Base-by-base conservation (phyloP, 1,140 invertebrate genomes). In the Carposina sasakii region DNA sequence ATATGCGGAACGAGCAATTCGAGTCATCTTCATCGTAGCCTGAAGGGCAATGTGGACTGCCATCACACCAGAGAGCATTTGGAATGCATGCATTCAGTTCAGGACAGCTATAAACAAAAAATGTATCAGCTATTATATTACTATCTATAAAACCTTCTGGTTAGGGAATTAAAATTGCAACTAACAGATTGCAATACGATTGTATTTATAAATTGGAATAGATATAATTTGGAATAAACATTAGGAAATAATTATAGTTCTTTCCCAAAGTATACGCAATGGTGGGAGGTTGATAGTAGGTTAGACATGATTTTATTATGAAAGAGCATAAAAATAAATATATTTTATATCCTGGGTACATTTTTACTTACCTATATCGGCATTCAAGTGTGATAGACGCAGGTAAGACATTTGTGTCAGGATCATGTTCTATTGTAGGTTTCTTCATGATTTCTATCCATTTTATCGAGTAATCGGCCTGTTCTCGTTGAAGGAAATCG, bases 51-150 rank as follows among this genome's bases (percentile, higher is more conserved):
- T 95, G 93, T 22, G 89, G 83, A 57, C 88, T 89, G 28, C 95
- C 94, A 76, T 97, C 94, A 74, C 95, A 97, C 94, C 94, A 96
- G 23, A 97, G 82, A 34, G 89, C 89, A 3, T 92, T 85, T 55
- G 92, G 92, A 51, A 96, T 96, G 71, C 95, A 97, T 16, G 94
- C 94, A 66, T 95, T 93, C 48, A 97, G 83, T 76, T 96, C 94
- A 6, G 94, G 94, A 77, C 95, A 97, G 70, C 92, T 84, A 62
- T 41, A 56, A 45, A 56, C n/a, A 44, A 59, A 54, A 59, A 45
- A 47, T 16, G 36, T 15, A 50, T 40, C 30, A 45, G 28, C 30
- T 30, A 48, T 20, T 19, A 33, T 47, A 13, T 51, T 45, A 48
- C n/a, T n/a, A n/a, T n/a, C n/a, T n/a, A n/a, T n/a, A n/a, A n/a